Conservation (phyloP, 2,888 invertebrate genomes). For the Chrysolina haemoptera region DNA sequence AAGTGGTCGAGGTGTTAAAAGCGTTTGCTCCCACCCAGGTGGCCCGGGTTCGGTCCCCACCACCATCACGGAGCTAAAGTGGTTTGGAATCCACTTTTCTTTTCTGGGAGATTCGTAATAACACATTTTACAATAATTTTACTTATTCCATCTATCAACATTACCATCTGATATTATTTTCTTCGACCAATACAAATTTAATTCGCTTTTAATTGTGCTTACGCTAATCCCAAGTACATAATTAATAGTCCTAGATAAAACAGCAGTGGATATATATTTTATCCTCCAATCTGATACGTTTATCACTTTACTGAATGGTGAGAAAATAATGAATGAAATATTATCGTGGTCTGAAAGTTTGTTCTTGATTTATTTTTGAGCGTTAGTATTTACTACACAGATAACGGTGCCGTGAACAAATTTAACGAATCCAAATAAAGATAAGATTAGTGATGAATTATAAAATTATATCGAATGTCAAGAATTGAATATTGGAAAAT, state of each 20-base stretch:
- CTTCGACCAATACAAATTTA: background rate
- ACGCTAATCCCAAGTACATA: background rate
- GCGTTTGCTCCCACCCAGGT: too few species aligned
- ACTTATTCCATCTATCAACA: too few species aligned
- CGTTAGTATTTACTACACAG: constrained; percentile 11
- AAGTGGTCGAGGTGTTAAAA: too few species aligned
- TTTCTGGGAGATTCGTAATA: too few species aligned
- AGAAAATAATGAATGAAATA: constrained; percentile 25
- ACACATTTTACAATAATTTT: too few species aligned
- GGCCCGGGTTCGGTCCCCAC: too few species aligned
- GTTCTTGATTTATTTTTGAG: background rate
- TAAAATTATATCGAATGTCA: background rate
- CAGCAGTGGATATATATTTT: background rate
- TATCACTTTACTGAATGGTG: constrained; percentile 24
- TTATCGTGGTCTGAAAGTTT: background rate
- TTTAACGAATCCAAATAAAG: constrained; percentile 7
- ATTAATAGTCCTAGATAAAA: background rate
- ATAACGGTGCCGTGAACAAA: background rate
- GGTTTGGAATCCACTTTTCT: too few species aligned
- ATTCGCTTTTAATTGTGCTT: background rate
- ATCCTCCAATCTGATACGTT: constrained; percentile 3
- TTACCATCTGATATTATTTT: too few species aligned
- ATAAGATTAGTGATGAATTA: constrained; percentile 5
- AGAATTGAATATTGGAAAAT: background rate
- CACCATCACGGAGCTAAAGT: too few species aligned